These are phyloP conservation scores for Eumaeus atala DNA, from an alignment of 1,140 invertebrate genomes.

Conservation along the genomic window DNA sequence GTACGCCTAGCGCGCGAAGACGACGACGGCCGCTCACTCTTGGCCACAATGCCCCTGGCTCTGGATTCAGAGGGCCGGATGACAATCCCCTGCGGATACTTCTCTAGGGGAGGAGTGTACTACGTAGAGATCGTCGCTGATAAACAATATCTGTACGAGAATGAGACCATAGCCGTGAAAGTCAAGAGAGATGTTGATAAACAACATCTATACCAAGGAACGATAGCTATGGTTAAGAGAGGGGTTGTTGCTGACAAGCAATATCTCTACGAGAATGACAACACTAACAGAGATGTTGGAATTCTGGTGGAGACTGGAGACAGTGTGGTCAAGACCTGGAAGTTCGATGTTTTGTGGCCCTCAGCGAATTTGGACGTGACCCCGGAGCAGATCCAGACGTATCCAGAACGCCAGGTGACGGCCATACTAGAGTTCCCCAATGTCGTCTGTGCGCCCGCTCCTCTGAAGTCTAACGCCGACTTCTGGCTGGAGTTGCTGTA, in stretches of 20 bases:
- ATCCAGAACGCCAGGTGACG: constrained; percentile 81
- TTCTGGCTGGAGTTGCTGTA: constrained; percentile 85
- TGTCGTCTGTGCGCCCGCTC: constrained; percentile 78
- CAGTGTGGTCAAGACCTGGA: constrained; percentile 70
- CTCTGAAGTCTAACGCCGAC: constrained; percentile 77
- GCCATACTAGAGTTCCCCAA: constrained; percentile 82
- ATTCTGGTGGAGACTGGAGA: constrained; percentile 56
- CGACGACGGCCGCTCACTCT: constrained; percentile 76
- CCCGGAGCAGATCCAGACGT: constrained; percentile 84
- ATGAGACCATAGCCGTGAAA: constrained; percentile 37
- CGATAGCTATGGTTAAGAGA: too few species aligned
- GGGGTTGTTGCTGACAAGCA: too few species aligned
- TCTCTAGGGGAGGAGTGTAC: constrained; percentile 78
- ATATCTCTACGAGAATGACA: too few species aligned
- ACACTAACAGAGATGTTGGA: constrained; percentile 29
- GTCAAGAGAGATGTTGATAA: constrained; percentile 40
- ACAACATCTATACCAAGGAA: too few species aligned
- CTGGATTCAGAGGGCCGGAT: constrained; percentile 69
- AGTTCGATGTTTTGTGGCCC: constrained; percentile 86
- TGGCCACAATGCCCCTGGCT: constrained; percentile 78
- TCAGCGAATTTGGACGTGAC: constrained; percentile 80
- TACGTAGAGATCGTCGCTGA: constrained; percentile 57
- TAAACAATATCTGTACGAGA: constrained; percentile 65
- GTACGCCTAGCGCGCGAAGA: constrained; percentile 63
- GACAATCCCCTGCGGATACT: constrained; percentile 81